These are phyloP conservation scores for Ammospiza caudacuta DNA, from an alignment of 2,113 vertebrate species.

Conservation along the genomic window DNA sequence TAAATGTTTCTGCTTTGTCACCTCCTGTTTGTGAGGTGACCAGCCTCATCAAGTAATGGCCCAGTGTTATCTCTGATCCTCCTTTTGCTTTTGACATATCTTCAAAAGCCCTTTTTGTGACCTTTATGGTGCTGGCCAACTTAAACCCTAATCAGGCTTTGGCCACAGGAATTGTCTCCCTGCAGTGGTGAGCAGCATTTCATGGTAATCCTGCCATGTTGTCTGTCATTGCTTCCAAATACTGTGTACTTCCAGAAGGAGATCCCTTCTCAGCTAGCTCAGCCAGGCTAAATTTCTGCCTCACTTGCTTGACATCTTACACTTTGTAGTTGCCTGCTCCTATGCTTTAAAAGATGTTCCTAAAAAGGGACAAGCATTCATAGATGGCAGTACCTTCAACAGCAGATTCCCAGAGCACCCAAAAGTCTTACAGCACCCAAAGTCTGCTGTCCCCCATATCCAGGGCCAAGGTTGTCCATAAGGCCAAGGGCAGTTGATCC, in stretches of 20 bases:
- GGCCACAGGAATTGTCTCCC: background rate
- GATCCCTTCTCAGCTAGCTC: background rate
- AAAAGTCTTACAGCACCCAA: background rate
- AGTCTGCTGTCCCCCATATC: background rate
- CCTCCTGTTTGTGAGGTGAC: background rate
- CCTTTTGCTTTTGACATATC: background rate
- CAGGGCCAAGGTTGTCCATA: background rate
- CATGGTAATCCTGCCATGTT: background rate
- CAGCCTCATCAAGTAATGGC: background rate
- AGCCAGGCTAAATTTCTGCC: background rate
- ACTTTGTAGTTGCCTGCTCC: background rate
- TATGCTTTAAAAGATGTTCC: background rate
- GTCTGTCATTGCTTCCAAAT: background rate
- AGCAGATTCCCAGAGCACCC: background rate
- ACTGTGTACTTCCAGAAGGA: background rate
- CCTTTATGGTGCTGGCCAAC: background rate
- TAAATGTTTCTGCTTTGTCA: background rate
- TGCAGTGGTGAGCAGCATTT: background rate
- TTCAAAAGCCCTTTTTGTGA: background rate
- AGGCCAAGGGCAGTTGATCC: background rate
- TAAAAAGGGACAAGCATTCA: background rate
- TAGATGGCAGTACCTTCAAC: background rate
- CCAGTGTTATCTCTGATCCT: background rate
- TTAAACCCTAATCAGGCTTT: background rate
- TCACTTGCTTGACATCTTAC: background rate